Evolutionary conservation across 2,113 vertebrate genomes (phyloP), one percentile per base, ranked within the genome.

Genomic region (Blennius ocellaris): DNA sequence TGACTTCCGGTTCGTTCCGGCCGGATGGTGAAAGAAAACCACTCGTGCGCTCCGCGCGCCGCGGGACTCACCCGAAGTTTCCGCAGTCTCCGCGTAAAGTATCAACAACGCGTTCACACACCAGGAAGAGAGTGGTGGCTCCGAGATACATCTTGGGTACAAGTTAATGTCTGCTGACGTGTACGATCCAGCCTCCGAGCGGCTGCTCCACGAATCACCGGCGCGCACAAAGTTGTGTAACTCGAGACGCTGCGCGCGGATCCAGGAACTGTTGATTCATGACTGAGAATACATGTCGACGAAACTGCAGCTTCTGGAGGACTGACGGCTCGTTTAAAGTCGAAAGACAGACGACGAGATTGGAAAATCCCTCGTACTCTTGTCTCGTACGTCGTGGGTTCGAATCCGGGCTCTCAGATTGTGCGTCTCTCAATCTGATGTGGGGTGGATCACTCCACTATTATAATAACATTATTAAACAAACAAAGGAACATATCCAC

Each of bases 111-210:
- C 57, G 66, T 56, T 77, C 70, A 30, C 68, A 12, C 1, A 91
- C 83, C 90, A 91, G 92, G 91, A 93, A 92, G 90, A 84, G 73
- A 83, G 54, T 58, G 61, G 67, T 43, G 60, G 62, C 53, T 65
- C 65, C n/a, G 6, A 43, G 63, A 49, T 12, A 75, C 79, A 80
- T 87, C 16, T 44, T 9, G 11, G 10, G 44, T 64, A 16, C 52
- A 69, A 65, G 74, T 73, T 78, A 67, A 77, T 66, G 87, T 83
- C 76, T 90, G 93, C 93, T 94, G 93, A 94, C 93, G 92, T 93
- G 93, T 92, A 87, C 89, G 41, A 78, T 3, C 38, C 81, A 89
- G 64, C 88, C 86, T 88, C 55, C 3, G 51, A 58, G 59, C 57
- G 55, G 6, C 62, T 37, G 60, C 81, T 87, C 79, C 57, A 45